Conservation (phyloP, 2,797 vertebrate genomes). For the Peromyscus attwateri region DNA sequence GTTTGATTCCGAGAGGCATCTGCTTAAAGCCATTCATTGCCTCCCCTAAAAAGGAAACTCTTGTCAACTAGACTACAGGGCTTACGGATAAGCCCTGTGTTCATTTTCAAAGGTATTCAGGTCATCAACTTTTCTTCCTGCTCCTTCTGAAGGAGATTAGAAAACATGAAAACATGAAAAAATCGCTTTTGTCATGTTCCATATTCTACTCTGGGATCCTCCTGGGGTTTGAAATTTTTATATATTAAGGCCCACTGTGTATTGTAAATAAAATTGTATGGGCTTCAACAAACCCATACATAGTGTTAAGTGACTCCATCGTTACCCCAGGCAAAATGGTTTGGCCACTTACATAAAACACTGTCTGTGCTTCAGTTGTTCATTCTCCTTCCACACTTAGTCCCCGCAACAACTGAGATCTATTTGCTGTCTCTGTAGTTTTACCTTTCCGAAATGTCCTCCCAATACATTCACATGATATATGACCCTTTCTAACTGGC, state of each 20-base stretch:
- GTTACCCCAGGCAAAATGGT: neutral
- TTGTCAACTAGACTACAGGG: neutral
- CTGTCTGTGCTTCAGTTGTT: neutral
- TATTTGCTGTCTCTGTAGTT: neutral
- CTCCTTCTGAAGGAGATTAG: neutral
- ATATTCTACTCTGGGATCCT: neutral
- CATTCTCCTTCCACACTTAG: neutral
- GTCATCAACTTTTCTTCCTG: neutral
- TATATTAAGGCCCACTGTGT: neutral
- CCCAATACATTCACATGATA: neutral
- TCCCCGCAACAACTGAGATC: neutral
- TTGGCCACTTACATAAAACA: neutral
- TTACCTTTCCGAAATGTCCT: neutral
- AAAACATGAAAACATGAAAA: neutral
- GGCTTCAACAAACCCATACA: conserved; percentile 1
- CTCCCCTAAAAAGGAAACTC: neutral
- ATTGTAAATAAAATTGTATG: neutral
- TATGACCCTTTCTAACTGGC: neutral
- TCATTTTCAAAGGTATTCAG: neutral
- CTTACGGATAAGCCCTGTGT: neutral
- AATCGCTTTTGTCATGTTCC: neutral
- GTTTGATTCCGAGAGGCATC: neutral
- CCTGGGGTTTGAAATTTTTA: neutral
- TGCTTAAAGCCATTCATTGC: neutral
- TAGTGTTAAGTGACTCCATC: neutral